Percentiles rank a stretch among this genome's conserved stretches.
These are phyloP conservation scores for Pristionchus arcanus DNA, from an alignment of 2,888 invertebrate genomes.

Conservation along the genomic window DNA sequence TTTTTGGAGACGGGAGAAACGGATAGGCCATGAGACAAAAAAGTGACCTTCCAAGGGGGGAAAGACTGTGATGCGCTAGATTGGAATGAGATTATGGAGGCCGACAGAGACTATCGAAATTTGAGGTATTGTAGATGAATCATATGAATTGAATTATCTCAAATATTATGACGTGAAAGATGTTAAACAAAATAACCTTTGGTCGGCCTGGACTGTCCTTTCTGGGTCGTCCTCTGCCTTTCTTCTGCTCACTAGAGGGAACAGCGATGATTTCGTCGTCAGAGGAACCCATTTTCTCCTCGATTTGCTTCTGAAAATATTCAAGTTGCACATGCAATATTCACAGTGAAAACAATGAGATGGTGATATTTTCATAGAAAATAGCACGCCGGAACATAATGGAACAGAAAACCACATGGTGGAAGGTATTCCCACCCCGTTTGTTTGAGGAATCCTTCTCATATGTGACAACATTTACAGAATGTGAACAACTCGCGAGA, in stretches of 20 bases:
- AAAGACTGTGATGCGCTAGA: not conserved
- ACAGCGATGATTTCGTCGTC: not conserved
- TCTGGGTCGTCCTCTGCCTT: not conserved
- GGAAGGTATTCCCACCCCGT: too few species aligned
- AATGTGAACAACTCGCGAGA: slow-evolving; percentile 4
- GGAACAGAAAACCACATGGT: too few species aligned
- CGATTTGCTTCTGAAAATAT: slow-evolving; percentile 18
- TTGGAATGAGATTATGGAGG: not conserved
- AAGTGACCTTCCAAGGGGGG: not conserved
- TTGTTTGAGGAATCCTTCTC: too few species aligned
- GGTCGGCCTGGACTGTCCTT: not conserved
- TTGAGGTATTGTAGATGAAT: not conserved
- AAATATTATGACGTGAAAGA: not conserved
- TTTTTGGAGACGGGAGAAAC: slow-evolving; percentile 6
- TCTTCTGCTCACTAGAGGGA: slow-evolving; percentile 2
- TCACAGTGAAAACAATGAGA: not conserved
- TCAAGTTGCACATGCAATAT: not conserved
- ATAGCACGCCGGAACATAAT: too few species aligned
- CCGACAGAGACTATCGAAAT: not conserved
- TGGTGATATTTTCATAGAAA: too few species aligned
- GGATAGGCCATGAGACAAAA: not conserved
- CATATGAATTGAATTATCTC: not conserved
- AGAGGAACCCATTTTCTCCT: not conserved
- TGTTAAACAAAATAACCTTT: not conserved
- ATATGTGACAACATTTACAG: too few species aligned